These are phyloP conservation scores for Adela reaumurella DNA, from an alignment of 2,888 invertebrate genomes.

Conservation along the genomic window DNA sequence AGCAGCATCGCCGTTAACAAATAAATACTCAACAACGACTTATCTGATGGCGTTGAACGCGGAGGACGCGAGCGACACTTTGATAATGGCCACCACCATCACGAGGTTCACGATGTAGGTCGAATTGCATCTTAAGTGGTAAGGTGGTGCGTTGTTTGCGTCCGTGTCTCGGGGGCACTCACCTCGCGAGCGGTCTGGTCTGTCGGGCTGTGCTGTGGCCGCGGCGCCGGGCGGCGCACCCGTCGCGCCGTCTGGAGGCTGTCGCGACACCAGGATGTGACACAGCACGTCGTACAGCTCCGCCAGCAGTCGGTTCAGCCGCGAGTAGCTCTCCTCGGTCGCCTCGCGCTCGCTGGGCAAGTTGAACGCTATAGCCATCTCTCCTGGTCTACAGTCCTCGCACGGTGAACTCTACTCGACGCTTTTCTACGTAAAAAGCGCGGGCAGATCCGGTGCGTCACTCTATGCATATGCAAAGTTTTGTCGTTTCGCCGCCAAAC, in stretches of 20 bases:
- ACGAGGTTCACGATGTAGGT: slow-evolving; percentile 54
- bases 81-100: slow-evolving; percentile 51
- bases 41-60: slow-evolving; percentile 55
- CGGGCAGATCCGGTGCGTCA: slow-evolving; percentile 34
- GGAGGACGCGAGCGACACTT: slow-evolving; percentile 48
- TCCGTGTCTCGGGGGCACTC: slow-evolving; percentile 47
- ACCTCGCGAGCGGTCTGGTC: slow-evolving; percentile 31
- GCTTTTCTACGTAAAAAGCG: slow-evolving; percentile 46
- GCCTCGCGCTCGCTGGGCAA: slow-evolving; percentile 55
- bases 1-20: slow-evolving; percentile 40
- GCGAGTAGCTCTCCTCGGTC: slow-evolving; percentile 53
- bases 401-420: slow-evolving; percentile 15
- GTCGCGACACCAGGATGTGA: slow-evolving; percentile 52
- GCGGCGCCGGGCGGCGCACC: background rate
- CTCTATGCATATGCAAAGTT: slow-evolving; percentile 42
- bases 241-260: slow-evolving; percentile 34
- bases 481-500: slow-evolving; percentile 11
- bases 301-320: slow-evolving; percentile 53
- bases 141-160: slow-evolving; percentile 39
- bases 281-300: slow-evolving; percentile 55
- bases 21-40: slow-evolving; percentile 24
- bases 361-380: slow-evolving; percentile 59
- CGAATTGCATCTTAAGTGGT: slow-evolving; percentile 57
- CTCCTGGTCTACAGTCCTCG: slow-evolving; percentile 22
- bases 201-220: slow-evolving; percentile 21